A percentile compares a stretch with the other conserved stretches of the same genome.
Evolutionary conservation across 2,888 invertebrate species (phyloP).

Genomic region (Tetheella fluctuosa): DNA sequence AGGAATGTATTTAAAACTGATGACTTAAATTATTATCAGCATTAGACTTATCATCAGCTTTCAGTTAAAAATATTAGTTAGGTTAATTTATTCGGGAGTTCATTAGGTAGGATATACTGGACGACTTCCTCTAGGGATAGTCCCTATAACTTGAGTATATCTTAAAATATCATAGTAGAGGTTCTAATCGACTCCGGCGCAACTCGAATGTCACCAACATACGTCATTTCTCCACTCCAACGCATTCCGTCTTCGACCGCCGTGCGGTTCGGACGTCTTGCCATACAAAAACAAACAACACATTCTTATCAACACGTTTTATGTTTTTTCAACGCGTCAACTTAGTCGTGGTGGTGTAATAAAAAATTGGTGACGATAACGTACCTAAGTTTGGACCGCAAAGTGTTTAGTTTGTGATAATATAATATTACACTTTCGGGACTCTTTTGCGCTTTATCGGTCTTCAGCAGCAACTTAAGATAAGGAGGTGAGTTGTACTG

Average conservation of each 20-base stretch:
- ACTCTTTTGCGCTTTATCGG: conserved; percentile 58
- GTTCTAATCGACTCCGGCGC: conserved; percentile 56
- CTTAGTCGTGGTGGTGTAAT: conserved; percentile 52
- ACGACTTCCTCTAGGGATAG: neutral
- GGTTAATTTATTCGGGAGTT: neutral
- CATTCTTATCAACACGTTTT: conserved; percentile 52
- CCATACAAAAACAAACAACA: conserved; percentile 30
- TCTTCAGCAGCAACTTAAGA: conserved; percentile 67
- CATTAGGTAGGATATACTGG: neutral
- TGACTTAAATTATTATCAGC: too few species aligned
- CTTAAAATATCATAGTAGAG: conserved; percentile 21
- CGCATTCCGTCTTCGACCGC: conserved; percentile 62
- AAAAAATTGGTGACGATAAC: conserved; percentile 58
- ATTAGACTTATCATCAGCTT: neutral
- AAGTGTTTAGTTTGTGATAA: conserved; percentile 72
- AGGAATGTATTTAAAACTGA: too few species aligned
- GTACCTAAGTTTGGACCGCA: conserved; percentile 39
- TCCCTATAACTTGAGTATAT: neutral
- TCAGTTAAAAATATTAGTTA: neutral
- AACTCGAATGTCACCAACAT: conserved; percentile 51
- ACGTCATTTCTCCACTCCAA: conserved; percentile 33
- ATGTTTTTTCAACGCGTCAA: conserved; percentile 47
- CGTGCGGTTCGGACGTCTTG: conserved; percentile 54
- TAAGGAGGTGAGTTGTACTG: conserved; percentile 76
- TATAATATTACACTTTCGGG: conserved; percentile 55